A percentile compares a stretch with the other conserved stretches of the same genome.
Evolutionary conservation across 2,797 vertebrate genomes (phyloP).

Genomic region (Masticophis lateralis): DNA sequence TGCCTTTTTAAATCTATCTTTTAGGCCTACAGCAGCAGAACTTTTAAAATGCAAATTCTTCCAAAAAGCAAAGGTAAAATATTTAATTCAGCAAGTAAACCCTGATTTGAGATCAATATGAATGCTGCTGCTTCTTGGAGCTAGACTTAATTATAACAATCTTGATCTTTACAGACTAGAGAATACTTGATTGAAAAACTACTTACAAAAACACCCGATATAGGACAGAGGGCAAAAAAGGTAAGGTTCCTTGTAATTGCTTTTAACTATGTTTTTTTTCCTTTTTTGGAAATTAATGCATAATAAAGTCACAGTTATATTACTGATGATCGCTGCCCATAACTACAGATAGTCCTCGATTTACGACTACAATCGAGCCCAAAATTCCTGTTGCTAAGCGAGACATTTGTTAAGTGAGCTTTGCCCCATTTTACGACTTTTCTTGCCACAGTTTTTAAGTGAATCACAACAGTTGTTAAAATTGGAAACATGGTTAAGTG

Average conservation of each 20-base stretch:
- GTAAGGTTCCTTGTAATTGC: conserved; percentile 61
- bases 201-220: conserved; percentile 91
- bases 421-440: background rate
- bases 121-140: conserved; percentile 36
- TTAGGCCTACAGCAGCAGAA: conserved; percentile 95
- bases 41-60: conserved; percentile 99
- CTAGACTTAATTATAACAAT: conserved; percentile 58
- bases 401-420: background rate
- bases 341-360: background rate
- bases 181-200: conserved; percentile 96
- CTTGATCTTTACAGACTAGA: conserved; percentile 85
- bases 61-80: conserved; percentile 98
- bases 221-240: conserved; percentile 96
- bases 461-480: background rate
- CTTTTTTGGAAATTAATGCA: background rate
- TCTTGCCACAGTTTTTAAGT: background rate
- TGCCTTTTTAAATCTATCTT: conserved; percentile 74
- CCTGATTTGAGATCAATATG: conserved; percentile 64
- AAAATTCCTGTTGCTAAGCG: background rate
- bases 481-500: background rate
- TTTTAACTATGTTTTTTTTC: background rate
- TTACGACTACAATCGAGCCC: background rate
- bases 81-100: conserved; percentile 66
- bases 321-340: background rate
- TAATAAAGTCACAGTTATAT: background rate